phyloP scores from a whole-genome alignment of 2,797 vertebrate species.

The Rhynchonycteris naso region DNA sequence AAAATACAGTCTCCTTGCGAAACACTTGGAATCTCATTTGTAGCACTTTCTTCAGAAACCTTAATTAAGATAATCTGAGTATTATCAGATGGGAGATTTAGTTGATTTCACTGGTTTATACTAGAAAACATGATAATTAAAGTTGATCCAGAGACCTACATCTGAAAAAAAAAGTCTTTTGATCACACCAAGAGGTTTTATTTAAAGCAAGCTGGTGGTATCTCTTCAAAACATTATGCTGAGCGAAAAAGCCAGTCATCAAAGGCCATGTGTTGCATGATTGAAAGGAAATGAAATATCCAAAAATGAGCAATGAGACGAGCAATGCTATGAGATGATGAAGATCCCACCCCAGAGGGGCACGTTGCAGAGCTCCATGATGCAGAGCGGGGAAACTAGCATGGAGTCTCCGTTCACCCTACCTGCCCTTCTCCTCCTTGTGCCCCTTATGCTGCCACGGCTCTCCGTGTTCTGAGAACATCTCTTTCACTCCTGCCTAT shows the following conservation, averaged over 20 bases:
- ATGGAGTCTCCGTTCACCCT: neutral
- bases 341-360: neutral
- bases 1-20: neutral
- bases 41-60: neutral
- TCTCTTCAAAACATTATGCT: no score
- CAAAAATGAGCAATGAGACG: neutral
- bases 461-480: neutral
- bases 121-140: neutral
- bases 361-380: rapidly evolving
- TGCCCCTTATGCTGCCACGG: rapidly evolving
- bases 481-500: neutral
- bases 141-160: neutral
- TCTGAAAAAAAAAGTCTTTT: conserved; percentile 4
- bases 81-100: neutral
- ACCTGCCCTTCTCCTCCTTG: neutral
- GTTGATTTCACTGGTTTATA: conserved; percentile 2
- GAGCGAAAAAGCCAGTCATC: no score
- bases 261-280: no score
- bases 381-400: rapidly evolving
- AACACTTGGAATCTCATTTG: neutral
- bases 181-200: neutral
- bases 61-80: neutral
- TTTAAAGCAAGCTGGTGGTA: neutral
- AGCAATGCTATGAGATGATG: neutral
- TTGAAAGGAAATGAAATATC: no score